Evolutionary conservation across 2,797 vertebrate species (phyloP).

Genomic region (Austrolebias charrua): DNA sequence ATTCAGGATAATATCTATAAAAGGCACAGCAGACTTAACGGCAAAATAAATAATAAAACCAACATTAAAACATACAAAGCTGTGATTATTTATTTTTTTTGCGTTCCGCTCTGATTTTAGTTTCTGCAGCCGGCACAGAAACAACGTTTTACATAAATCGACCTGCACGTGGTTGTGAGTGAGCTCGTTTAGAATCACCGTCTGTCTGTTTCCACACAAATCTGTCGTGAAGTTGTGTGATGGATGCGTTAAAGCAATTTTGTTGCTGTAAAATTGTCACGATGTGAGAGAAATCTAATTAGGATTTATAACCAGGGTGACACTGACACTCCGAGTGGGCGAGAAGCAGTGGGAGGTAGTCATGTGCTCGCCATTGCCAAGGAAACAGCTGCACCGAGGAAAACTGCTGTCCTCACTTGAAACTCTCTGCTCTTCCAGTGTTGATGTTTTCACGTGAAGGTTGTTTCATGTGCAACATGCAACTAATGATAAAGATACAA

Average conservation of each 20-base stretch:
- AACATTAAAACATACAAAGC: neutral
- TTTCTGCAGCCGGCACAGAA: neutral
- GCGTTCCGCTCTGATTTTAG: neutral
- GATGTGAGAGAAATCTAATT: slow-evolving; percentile 64
- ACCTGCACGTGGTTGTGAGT: neutral
- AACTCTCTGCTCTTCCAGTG: slow-evolving; percentile 24
- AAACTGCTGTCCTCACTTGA: slow-evolving; percentile 20
- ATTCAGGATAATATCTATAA: slow-evolving; percentile 93
- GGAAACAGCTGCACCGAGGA: slow-evolving; percentile 49
- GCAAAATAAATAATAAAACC: neutral
- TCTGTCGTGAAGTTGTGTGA: slow-evolving; percentile 27
- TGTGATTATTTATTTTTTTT: neutral
- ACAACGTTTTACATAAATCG: neutral
- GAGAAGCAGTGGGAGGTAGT: slow-evolving; percentile 37
- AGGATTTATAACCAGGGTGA: slow-evolving; percentile 60
- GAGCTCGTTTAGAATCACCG: slow-evolving; percentile 19
- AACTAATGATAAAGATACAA: slow-evolving; percentile 3
- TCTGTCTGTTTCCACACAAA: slow-evolving; percentile 16
- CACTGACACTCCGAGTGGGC: slow-evolving; percentile 47
- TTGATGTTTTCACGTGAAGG: slow-evolving; percentile 1
- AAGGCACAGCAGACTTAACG: neutral
- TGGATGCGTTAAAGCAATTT: slow-evolving; percentile 58
- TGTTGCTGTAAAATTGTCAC: slow-evolving; percentile 37
- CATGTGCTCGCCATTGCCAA: slow-evolving; percentile 42
- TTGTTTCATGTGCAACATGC: slow-evolving; percentile 14